These are phyloP conservation scores for Ataeniobius toweri DNA, from an alignment of 2,797 vertebrate species.

Conservation along the genomic window DNA sequence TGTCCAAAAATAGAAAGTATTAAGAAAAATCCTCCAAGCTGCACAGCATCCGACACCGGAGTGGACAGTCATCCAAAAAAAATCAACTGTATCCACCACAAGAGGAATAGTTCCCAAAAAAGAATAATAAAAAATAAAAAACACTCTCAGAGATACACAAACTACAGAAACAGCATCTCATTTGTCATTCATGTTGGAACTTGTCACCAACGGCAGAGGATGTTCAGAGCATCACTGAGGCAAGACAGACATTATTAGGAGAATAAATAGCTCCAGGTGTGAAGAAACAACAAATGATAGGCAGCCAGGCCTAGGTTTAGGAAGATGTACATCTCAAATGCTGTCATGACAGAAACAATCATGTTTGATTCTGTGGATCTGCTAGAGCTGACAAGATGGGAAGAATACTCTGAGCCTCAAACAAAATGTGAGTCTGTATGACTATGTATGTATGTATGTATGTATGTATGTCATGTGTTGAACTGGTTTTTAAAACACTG, in stretches of 20 bases:
- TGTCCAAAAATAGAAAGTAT: no score
- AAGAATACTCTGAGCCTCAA: conserved; percentile 20
- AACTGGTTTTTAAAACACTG: no score
- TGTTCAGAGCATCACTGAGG: conserved; percentile 28
- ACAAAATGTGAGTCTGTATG: conserved; percentile 20
- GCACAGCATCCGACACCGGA: no score
- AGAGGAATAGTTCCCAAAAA: no score
- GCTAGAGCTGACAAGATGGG: conserved; percentile 41
- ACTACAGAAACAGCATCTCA: conserved; percentile 32
- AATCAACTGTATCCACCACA: no score
- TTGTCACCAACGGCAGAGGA: conserved; percentile 30
- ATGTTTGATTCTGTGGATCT: conserved; percentile 29
- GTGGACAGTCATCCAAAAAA: no score
- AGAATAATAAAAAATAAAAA: neutral
- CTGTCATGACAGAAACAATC: conserved; percentile 39
- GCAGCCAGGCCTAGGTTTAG: conserved; percentile 34
- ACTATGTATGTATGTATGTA: no score
- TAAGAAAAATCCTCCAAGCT: no score
- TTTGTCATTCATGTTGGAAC: conserved; percentile 41
- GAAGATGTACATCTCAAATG: conserved; percentile 42
- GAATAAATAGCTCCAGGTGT: conserved; percentile 50
- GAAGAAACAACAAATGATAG: conserved; percentile 39
- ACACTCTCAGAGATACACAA: conserved; percentile 9
- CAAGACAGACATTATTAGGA: conserved; percentile 52
- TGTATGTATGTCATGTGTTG: no score